Evolutionary conservation across 2,113 vertebrate species (phyloP).

Genomic region (Pangasianodon gigas): DNA sequence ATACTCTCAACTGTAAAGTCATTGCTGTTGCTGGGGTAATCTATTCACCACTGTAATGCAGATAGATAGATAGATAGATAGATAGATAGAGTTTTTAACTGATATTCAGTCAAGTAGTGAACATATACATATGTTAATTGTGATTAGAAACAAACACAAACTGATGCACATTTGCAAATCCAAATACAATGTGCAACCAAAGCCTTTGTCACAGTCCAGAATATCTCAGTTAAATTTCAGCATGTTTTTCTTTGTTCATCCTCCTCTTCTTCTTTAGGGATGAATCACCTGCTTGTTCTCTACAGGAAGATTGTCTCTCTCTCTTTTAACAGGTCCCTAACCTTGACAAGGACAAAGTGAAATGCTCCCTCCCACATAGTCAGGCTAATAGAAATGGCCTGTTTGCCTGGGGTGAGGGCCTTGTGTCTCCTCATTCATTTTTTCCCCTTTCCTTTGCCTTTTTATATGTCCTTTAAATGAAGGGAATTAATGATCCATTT

Average conservation of each 20-base stretch:
- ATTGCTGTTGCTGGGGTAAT: background rate
- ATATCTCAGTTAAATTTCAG: background rate
- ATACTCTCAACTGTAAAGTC: background rate
- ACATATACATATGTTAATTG: background rate
- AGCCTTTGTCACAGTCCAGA: background rate
- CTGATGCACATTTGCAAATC: background rate
- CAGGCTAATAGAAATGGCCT: slow-evolving; percentile 72
- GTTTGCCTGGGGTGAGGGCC: slow-evolving; percentile 72
- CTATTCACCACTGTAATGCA: background rate
- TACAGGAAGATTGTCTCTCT: slow-evolving; percentile 47
- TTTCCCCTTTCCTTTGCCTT: slow-evolving; percentile 54
- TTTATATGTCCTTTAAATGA: slow-evolving; percentile 74
- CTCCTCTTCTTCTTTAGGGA: background rate
- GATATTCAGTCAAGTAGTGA: background rate
- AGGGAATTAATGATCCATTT: slow-evolving; percentile 76
- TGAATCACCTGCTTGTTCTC: slow-evolving; percentile 31
- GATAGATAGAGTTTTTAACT: too few relatives aligned
- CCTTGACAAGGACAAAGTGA: slow-evolving; percentile 71
- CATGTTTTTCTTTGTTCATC: slow-evolving; percentile 3
- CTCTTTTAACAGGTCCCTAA: slow-evolving; percentile 61
- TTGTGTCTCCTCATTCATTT: slow-evolving; percentile 49
- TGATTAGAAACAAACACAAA: background rate
- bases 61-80: too few relatives aligned
- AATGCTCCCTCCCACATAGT: slow-evolving; percentile 62
- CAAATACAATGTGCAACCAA: background rate